A percentile compares a stretch with the other conserved stretches of the same genome.
Evolutionary conservation across 1,140 invertebrate species (phyloP).

Genomic region (Colletes gigas): DNA sequence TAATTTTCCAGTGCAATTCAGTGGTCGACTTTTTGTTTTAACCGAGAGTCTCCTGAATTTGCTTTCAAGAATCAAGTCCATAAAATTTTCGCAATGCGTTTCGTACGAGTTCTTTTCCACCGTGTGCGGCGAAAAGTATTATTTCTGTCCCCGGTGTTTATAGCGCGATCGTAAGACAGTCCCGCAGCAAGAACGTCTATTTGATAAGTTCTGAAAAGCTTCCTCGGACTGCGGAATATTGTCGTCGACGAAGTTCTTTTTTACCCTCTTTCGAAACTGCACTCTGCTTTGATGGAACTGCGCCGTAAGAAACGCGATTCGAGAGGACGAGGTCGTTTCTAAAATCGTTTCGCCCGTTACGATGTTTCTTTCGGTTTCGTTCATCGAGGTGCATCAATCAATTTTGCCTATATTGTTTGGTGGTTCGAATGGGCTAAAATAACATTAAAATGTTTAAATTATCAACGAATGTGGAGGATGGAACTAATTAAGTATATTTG

Average conservation of each 20-base stretch:
- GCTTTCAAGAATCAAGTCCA: not conserved
- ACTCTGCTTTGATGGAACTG: not conserved
- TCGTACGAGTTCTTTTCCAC: not conserved
- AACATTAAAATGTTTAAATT: not conserved
- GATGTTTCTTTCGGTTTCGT: not conserved
- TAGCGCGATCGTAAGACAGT: not conserved
- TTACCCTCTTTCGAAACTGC: not conserved
- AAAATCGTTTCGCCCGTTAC: slow-evolving; percentile 12
- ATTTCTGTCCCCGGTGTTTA: slow-evolving; percentile 15
- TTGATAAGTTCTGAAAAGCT: slow-evolving; percentile 35
- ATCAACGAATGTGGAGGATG: too few relatives aligned
- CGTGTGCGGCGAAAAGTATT: not conserved
- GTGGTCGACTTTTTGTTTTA: too few relatives aligned
- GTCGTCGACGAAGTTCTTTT: not conserved
- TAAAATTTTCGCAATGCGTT: not conserved
- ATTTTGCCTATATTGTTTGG: not conserved
- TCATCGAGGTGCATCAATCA: not conserved
- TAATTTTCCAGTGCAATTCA: too few relatives aligned
- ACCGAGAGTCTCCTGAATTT: too few relatives aligned
- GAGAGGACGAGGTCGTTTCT: not conserved
- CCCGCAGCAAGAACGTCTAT: slow-evolving; percentile 11
- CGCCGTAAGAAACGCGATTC: slow-evolving; percentile 5
- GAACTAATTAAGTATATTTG: too few relatives aligned
- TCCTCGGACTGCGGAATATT: slow-evolving; percentile 13
- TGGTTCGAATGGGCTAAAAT: not conserved